A percentile compares a stretch with the other conserved stretches of the same genome.
Evolutionary conservation across 2,888 invertebrate genomes (phyloP).

Genomic region (Bugula neritina): DNA sequence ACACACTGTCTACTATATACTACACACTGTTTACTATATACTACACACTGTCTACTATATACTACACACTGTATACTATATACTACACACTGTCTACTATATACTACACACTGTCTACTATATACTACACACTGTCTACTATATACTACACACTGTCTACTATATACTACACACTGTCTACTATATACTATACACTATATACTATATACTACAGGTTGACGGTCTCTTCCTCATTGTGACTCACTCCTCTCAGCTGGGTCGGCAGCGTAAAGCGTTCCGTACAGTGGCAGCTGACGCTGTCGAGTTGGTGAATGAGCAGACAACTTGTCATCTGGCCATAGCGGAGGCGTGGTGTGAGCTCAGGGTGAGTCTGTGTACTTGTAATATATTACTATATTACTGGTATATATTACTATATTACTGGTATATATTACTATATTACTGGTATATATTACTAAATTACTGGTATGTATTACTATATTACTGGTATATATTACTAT

Average conservation of each 20-base stretch:
- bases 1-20: too few relatives aligned
- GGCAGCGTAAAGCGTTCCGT: conserved; percentile 49
- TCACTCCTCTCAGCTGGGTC: conserved; percentile 50
- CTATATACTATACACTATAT: background rate
- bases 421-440: too few relatives aligned
- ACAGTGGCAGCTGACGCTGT: conserved; percentile 41
- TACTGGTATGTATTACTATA: too few relatives aligned
- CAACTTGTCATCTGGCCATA: conserved; percentile 58
- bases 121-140: too few relatives aligned
- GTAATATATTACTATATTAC: too few relatives aligned
- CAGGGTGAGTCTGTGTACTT: conserved; percentile 47
- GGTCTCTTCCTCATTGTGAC: conserved; percentile 54
- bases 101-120: too few relatives aligned
- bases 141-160: too few relatives aligned
- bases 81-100: background rate
- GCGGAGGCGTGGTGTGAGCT: conserved; percentile 62
- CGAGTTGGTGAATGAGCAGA: conserved; percentile 52
- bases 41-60: background rate
- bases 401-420: too few relatives aligned
- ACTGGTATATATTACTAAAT: too few relatives aligned
- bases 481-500: too few relatives aligned
- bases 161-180: too few relatives aligned
- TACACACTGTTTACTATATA: background rate
- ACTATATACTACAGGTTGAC: conserved; percentile 45
- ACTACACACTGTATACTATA: background rate